These are phyloP conservation scores for Capreolus pygargus DNA, from an alignment of 2,113 vertebrate genomes.

Conservation along the genomic window DNA sequence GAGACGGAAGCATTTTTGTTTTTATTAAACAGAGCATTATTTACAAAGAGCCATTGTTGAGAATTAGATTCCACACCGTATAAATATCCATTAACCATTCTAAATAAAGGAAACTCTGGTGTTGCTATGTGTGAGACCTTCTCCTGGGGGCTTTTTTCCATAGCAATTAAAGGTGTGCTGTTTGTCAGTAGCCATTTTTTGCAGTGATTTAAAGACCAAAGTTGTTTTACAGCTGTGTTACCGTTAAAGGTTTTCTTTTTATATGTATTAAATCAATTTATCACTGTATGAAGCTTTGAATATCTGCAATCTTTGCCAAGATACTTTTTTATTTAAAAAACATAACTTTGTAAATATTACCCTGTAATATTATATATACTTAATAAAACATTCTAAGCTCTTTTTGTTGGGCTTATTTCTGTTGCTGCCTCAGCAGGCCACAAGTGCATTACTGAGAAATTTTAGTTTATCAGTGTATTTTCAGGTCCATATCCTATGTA, in stretches of 20 bases:
- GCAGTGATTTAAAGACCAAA: constrained; percentile 83
- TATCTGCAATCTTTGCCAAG: constrained; percentile 80
- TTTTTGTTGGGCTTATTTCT: constrained; percentile 73
- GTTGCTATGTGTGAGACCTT: constrained; percentile 60
- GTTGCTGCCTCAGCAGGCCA: neutral
- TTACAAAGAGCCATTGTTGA: constrained; percentile 68
- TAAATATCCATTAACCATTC: constrained; percentile 58
- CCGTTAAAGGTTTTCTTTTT: constrained; percentile 55
- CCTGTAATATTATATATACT: constrained; percentile 82
- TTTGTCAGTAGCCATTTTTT: constrained; percentile 72
- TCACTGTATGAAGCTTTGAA: constrained; percentile 80
- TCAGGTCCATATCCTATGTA: neutral
- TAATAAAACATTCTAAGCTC: constrained; percentile 85
- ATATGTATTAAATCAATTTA: constrained; percentile 76
- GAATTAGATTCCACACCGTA: constrained; percentile 52
- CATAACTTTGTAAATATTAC: constrained; percentile 85
- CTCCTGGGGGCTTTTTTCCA: constrained; percentile 57
- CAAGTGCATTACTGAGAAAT: neutral
- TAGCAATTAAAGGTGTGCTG: constrained; percentile 62
- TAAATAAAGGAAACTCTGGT: constrained; percentile 57
- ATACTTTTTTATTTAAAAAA: constrained; percentile 84
- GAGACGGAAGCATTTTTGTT: constrained; percentile 49
- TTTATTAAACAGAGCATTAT: constrained; percentile 63
- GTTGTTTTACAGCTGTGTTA: constrained; percentile 80
- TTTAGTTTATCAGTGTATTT: neutral